Percentiles rank a stretch among this genome's conserved stretches.
Conservation (phyloP, 2,797 vertebrate genomes). For the Pelochelys cantorii region DNA sequence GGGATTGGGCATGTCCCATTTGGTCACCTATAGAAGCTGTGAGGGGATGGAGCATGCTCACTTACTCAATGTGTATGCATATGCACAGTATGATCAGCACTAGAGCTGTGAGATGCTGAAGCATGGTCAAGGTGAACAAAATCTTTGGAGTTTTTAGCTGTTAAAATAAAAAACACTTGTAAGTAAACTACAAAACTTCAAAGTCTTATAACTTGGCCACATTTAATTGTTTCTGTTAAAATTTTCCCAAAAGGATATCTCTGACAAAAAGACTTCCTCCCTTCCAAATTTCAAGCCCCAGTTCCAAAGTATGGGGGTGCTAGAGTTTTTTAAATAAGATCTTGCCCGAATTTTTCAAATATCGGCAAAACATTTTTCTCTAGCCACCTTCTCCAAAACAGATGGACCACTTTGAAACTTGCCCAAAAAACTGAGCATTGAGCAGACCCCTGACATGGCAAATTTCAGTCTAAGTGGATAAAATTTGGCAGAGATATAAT, state of each 20-base stretch:
- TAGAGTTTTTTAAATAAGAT: neutral
- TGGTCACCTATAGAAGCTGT: neutral
- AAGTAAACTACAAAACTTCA: rapidly evolving
- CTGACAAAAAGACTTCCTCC: neutral
- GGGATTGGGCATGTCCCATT: neutral
- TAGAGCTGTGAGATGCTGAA: neutral
- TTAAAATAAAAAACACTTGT: neutral
- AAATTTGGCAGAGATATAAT: neutral
- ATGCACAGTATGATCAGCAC: neutral
- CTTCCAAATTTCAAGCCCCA: neutral
- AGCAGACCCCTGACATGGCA: neutral
- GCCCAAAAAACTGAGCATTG: rapidly evolving
- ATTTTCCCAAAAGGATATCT: neutral
- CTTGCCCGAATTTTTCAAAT: neutral
- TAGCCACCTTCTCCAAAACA: neutral
- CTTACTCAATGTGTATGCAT: neutral
- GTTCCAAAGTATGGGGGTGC: neutral
- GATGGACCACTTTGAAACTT: neutral
- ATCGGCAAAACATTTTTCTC: neutral
- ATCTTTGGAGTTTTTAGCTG: neutral
- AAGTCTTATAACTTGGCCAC: neutral
- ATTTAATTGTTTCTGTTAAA: neutral
- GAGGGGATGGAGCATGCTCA: neutral
- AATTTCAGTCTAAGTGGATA: neutral
- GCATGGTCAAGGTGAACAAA: neutral